Conservation (phyloP, 1,140 invertebrate genomes). For the Lithobius niger region DNA sequence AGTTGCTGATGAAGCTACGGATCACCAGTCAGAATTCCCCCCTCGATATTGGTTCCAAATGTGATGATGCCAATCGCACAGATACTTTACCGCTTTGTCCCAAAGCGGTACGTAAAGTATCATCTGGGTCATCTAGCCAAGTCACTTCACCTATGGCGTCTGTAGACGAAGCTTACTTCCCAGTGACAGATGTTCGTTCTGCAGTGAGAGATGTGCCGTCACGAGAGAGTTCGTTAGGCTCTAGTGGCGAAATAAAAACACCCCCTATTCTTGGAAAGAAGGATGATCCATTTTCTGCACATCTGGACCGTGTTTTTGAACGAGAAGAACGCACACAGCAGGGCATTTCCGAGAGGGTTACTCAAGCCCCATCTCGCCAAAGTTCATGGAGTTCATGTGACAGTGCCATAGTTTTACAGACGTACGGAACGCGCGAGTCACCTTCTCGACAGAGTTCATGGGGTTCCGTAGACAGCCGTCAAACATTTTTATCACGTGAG, state of each 20-base stretch:
- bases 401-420: slow-evolving; percentile 23
- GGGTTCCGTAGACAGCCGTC: slow-evolving; percentile 50
- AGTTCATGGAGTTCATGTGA: slow-evolving; percentile 67
- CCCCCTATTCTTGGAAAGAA: slow-evolving; percentile 17
- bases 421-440: slow-evolving; percentile 29
- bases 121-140: too few relatives aligned
- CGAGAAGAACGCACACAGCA: slow-evolving; percentile 48
- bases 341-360: slow-evolving; percentile 3
- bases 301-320: slow-evolving; percentile 54
- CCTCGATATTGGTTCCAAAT: too few relatives aligned
- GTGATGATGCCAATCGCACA: too few relatives aligned
- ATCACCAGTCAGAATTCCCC: not conserved
- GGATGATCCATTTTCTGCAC: slow-evolving; percentile 53
- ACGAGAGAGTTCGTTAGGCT: not conserved
- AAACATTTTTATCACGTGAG: slow-evolving; percentile 45
- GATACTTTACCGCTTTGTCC: too few relatives aligned
- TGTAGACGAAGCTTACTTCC: too few relatives aligned
- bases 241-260: not conserved
- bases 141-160: too few relatives aligned
- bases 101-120: too few relatives aligned
- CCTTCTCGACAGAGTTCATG: slow-evolving; percentile 62
- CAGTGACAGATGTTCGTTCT: too few relatives aligned
- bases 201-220: too few relatives aligned
- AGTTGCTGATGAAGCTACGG: not conserved
- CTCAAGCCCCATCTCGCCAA: slow-evolving; percentile 43